Conservation (phyloP, 2,113 vertebrate genomes). For the Larimichthys polyactis region DNA sequence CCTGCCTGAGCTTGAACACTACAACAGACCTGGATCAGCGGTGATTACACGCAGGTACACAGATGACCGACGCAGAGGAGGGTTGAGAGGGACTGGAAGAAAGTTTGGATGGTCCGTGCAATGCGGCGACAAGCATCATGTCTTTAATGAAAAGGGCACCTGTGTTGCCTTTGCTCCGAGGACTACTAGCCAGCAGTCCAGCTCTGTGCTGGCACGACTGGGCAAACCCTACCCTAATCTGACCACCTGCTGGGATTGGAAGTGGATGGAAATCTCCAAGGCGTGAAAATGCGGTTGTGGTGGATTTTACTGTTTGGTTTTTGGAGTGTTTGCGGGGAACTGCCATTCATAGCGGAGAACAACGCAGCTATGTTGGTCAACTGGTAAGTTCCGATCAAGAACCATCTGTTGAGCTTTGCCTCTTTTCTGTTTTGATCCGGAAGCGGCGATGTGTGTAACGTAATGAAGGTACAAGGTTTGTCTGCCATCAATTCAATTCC, state of each 20-base stretch:
- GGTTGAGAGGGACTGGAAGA: constrained; percentile 59
- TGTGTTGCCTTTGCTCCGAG: constrained; percentile 59
- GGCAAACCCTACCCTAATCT: constrained; percentile 60
- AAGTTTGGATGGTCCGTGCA: constrained; percentile 67
- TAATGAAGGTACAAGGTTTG: constrained; percentile 18
- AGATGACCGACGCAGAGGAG: constrained; percentile 66
- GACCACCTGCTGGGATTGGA: constrained; percentile 58
- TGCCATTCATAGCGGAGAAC: constrained; percentile 93
- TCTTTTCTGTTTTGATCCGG: constrained; percentile 1
- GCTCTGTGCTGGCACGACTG: constrained; percentile 61
- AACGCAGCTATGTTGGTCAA: constrained; percentile 93
- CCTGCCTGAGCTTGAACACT: constrained; percentile 48
- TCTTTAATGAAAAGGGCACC: constrained; percentile 55
- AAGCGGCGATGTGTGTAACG: constrained; percentile 1
- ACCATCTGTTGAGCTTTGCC: constrained; percentile 64
- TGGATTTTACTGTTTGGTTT: constrained; percentile 89
- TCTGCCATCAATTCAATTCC: not conserved
- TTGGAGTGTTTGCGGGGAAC: constrained; percentile 88
- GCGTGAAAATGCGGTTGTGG: constrained; percentile 83
- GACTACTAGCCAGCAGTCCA: constrained; percentile 59
- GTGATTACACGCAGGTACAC: constrained; percentile 67
- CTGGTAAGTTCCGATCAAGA: constrained; percentile 87
- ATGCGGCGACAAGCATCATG: constrained; percentile 69
- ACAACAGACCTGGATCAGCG: constrained; percentile 47
- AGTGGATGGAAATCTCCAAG: constrained; percentile 69